Percentiles rank a stretch among this genome's conserved stretches.
phyloP scores from a whole-genome alignment of 1,140 invertebrate species.

The Microplitis mediator region DNA sequence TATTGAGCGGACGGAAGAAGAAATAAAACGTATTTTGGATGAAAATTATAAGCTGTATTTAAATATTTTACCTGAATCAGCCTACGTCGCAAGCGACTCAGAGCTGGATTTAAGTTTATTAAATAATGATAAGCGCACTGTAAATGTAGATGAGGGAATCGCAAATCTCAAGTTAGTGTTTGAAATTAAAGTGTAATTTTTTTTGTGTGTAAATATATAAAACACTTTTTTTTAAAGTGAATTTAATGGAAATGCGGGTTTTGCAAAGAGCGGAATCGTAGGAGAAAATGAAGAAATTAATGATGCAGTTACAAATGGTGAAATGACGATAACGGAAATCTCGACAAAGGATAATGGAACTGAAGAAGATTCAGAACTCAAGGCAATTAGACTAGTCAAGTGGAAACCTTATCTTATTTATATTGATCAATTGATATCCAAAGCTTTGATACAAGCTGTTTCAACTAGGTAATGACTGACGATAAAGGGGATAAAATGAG shows the following conservation, averaged over 20 bases:
- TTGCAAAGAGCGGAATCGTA: constrained; percentile 3
- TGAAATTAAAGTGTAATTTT: not conserved
- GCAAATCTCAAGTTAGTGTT: not conserved
- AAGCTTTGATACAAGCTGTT: constrained; percentile 66
- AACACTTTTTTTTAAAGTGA: not conserved
- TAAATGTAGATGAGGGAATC: not conserved
- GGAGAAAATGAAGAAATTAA: constrained; percentile 24
- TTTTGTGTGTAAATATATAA: not conserved
- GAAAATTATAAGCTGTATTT: constrained; percentile 72
- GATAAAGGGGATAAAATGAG: too few species aligned
- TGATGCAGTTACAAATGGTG: constrained; percentile 19
- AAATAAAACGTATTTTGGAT: constrained; percentile 67
- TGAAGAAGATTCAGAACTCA: constrained; percentile 36
- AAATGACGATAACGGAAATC: constrained; percentile 34
- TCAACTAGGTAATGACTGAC: constrained; percentile 47
- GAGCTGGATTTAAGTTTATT: constrained; percentile 19
- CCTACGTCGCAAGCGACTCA: constrained; percentile 42
- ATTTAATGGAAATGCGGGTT: not conserved
- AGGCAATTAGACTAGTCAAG: constrained; percentile 41
- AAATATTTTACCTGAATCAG: constrained; percentile 52
- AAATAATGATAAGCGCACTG: not conserved
- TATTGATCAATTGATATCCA: constrained; percentile 68
- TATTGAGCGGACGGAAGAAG: constrained; percentile 63
- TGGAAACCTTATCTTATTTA: constrained; percentile 71
- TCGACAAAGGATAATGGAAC: constrained; percentile 33